Conservation (phyloP, 92 coral and sea anemone genomes). For the Desmophyllum pertusum region DNA sequence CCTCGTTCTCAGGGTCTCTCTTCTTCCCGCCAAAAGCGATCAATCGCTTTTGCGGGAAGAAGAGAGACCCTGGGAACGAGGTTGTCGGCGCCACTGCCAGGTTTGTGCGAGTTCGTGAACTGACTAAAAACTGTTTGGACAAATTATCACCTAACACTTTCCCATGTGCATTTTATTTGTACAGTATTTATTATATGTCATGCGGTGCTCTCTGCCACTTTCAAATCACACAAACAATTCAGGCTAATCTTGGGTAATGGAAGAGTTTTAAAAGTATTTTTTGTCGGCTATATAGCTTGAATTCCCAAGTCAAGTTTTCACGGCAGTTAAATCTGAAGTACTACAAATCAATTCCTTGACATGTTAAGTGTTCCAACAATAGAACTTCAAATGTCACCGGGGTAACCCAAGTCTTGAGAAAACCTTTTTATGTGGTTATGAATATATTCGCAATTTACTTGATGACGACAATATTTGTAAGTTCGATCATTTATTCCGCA, state of each 20-base stretch:
- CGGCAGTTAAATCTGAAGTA: neutral
- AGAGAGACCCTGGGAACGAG: no score
- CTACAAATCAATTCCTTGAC: neutral
- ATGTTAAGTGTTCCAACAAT: neutral
- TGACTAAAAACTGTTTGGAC: neutral
- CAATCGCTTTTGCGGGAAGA: no score
- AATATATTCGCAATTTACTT: slow-evolving; percentile 15
- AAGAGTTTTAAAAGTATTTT: neutral
- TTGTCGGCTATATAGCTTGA: neutral
- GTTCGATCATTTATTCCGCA: neutral
- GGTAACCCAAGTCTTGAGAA: slow-evolving; percentile 23
- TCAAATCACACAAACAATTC: neutral
- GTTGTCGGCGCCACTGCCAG: no score
- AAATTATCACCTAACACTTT: neutral
- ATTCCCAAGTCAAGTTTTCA: neutral
- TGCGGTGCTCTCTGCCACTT: no score
- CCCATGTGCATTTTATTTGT: neutral
- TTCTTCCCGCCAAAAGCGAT: no score
- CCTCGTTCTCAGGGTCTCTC: no score
- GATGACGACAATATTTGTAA: slow-evolving; percentile 6
- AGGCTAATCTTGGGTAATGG: neutral
- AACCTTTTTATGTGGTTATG: slow-evolving; percentile 30
- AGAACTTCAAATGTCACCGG: slow-evolving; percentile 20
- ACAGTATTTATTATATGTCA: no score
- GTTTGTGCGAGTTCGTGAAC: neutral